phyloP scores from a whole-genome alignment of 2,888 invertebrate genomes.

The Drepanosiphum platanoidis region DNA sequence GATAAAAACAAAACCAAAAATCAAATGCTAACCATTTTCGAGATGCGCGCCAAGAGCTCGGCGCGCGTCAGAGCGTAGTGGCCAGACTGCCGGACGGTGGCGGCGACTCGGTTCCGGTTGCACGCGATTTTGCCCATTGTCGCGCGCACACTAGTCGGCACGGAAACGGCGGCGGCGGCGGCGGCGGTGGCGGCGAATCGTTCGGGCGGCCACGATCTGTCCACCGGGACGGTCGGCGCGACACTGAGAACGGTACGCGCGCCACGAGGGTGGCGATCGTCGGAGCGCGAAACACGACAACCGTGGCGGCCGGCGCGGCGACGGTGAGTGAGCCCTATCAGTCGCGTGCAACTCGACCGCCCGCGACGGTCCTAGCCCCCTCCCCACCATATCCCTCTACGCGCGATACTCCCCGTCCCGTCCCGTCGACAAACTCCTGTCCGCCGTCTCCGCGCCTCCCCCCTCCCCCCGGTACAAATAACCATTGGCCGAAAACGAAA shows the following conservation, averaged over 20 bases:
- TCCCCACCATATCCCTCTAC: neutral
- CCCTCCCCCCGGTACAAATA: neutral
- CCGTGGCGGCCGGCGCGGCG: conserved; percentile 27
- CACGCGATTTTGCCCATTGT: conserved; percentile 57
- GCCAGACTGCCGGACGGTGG: conserved; percentile 44
- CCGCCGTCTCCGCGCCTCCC: neutral
- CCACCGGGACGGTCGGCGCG: conserved; percentile 43
- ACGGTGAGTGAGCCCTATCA: conserved; percentile 31
- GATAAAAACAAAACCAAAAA: neutral
- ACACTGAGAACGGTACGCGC: conserved; percentile 38
- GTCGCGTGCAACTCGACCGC: conserved; percentile 29
- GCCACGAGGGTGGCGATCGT: conserved; percentile 11
- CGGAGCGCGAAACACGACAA: conserved; percentile 1
- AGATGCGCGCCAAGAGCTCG: conserved; percentile 55
- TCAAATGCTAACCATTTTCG: conserved; percentile 55
- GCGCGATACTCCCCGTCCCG: neutral
- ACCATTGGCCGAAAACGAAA: too few species aligned
- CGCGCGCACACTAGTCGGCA: neutral
- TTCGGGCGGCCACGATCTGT: neutral
- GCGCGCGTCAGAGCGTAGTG: conserved; percentile 47
- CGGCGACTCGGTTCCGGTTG: conserved; percentile 53
- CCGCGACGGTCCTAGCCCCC: neutral
- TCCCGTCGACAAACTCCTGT: neutral
- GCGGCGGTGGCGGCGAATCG: neutral
- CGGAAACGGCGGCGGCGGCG: neutral